Evolutionary conservation across 2,113 vertebrate genomes (phyloP), one percentile per base, ranked within the genome.

Genomic region (Lepus timidus): DNA sequence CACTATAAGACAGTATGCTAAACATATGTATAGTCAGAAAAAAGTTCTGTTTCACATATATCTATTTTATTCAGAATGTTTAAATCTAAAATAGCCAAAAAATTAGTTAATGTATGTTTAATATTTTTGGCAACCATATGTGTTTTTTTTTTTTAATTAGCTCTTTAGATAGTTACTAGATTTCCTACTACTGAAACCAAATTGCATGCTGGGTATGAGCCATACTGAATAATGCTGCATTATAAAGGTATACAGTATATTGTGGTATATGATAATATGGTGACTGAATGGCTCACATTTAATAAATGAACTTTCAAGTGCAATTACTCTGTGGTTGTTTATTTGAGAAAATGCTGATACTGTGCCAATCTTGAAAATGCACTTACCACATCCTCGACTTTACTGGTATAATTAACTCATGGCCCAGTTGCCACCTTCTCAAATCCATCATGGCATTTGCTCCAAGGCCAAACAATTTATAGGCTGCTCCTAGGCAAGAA

Each of bases 141-240:
- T 58, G 39, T 64, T 81, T 89, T 92, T 93, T n/a, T 23, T 27
- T 55, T 89, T 94, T 12, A 89, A 76, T 29, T 85, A 75, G 51
- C 39, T 74, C 31, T 27, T 27, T 80, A 27, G 62, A 82, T 44
- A 49, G 78, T 12, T 68, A 96, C 75, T 8, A 70, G 17, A 89
- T 89, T 89, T 81, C 13, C n/a, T 81, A 49, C 22, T 52, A 25
- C n/a, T 85, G 22, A 94, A 94, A 70, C 44, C 27, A 16, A 13
- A 82, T 10, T 82, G 6, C 44, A 55, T 76, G 51, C 20, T 61
- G 64, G 22, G 29, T 64, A 14, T 51, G n/a, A 62, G 14, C 16
- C 55, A 65, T 17, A 62, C 76, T 71, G 83, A 64, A 62, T 78
- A 83, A 52, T 78, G 22, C 25, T 27, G 27, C n/a, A 19, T 78